Percentiles rank a stretch among this genome's conserved stretches.
phyloP scores from a whole-genome alignment of 2,113 vertebrate genomes.

The Tragelaphus imberbis region DNA sequence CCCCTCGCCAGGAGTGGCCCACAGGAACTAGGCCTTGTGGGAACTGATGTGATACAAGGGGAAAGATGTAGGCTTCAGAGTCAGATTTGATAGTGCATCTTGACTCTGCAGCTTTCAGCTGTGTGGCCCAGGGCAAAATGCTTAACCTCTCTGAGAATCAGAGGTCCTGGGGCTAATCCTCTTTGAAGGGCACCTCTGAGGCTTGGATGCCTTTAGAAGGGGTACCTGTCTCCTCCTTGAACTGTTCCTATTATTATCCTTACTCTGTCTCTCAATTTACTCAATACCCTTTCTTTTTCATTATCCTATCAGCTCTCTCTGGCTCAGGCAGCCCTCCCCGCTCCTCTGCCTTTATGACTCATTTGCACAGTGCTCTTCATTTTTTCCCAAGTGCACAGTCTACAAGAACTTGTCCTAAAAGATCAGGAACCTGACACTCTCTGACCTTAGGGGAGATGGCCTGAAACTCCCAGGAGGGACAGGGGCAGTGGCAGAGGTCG shows the following conservation, averaged over 20 bases:
- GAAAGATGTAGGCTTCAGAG: neutral
- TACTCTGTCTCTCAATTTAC: neutral
- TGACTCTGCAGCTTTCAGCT: neutral
- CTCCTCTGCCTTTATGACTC: neutral
- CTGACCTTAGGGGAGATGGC: neutral
- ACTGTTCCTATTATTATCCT: accelerated
- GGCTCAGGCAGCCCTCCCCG: neutral
- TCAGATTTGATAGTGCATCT: neutral
- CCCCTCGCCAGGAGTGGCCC: neutral
- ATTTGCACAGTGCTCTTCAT: neutral
- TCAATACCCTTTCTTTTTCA: neutral
- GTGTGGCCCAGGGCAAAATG: neutral
- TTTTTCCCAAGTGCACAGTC: neutral
- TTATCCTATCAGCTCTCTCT: accelerated
- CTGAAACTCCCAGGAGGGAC: neutral
- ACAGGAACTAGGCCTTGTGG: neutral
- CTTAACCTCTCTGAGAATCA: neutral
- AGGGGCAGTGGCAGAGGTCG: accelerated
- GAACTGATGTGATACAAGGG: neutral
- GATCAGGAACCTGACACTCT: neutral
- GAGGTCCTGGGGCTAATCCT: neutral
- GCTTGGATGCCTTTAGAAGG: neutral
- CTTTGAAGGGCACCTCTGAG: neutral
- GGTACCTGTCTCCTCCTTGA: neutral
- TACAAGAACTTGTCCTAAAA: neutral